Evolutionary conservation across 2,888 invertebrate genomes (phyloP).

Genomic region (Amorpha juglandis): DNA sequence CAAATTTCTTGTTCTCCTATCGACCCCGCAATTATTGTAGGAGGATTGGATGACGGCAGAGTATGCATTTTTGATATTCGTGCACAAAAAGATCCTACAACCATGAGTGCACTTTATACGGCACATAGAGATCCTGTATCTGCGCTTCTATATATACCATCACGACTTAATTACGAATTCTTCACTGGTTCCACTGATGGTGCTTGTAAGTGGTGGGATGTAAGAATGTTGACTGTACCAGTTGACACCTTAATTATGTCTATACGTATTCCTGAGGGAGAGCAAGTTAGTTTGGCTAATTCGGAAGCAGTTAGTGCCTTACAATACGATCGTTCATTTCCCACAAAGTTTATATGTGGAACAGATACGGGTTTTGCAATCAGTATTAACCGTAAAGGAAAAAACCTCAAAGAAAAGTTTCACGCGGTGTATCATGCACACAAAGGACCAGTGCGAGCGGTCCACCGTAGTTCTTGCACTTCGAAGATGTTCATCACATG

Average conservation of each 20-base stretch:
- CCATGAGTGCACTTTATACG: slow-evolving; percentile 79
- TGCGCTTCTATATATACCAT: slow-evolving; percentile 81
- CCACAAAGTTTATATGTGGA: slow-evolving; percentile 79
- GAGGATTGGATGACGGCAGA: slow-evolving; percentile 61
- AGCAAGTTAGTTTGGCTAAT: slow-evolving; percentile 70
- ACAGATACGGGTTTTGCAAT: slow-evolving; percentile 71
- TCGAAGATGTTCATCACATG: slow-evolving; percentile 87
- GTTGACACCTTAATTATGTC: slow-evolving; percentile 85
- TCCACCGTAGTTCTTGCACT: slow-evolving; percentile 86
- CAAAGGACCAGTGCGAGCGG: slow-evolving; percentile 83
- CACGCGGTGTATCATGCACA: slow-evolving; percentile 82
- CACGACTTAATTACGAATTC: slow-evolving; percentile 84
- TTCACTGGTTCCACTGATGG: slow-evolving; percentile 86
- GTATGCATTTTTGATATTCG: slow-evolving; percentile 88
- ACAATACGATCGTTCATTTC: slow-evolving; percentile 87
- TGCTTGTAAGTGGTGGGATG: slow-evolving; percentile 87
- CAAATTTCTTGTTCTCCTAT: slow-evolving; percentile 54
- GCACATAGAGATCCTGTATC: slow-evolving; percentile 80
- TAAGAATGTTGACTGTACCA: slow-evolving; percentile 83
- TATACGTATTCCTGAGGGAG: slow-evolving; percentile 73
- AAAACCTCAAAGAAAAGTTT: slow-evolving; percentile 85
- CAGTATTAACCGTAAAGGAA: slow-evolving; percentile 87
- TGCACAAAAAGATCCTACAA: slow-evolving; percentile 88
- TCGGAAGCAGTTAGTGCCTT: slow-evolving; percentile 85
- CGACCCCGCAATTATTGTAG: slow-evolving; percentile 50